A percentile compares a stretch with the other conserved stretches of the same genome.
These are phyloP conservation scores for Digitonthophagus gazella DNA, from an alignment of 2,888 invertebrate genomes.

Conservation along the genomic window DNA sequence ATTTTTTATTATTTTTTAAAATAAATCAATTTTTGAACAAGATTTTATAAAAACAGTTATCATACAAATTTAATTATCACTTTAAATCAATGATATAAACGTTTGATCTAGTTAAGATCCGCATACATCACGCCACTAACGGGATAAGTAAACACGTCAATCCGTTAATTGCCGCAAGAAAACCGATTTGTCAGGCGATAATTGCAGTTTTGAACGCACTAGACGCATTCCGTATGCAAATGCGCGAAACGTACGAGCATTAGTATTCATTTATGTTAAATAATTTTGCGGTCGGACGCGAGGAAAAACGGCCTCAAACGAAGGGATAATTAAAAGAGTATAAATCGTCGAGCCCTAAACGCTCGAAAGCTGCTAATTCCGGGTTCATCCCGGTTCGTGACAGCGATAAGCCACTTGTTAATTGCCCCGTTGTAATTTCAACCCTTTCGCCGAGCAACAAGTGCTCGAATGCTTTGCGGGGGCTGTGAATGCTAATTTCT, in stretches of 20 bases:
- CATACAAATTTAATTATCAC: no score
- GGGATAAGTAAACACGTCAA: neutral
- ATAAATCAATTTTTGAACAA: no score
- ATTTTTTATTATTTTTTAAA: no score
- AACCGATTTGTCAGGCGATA: constrained; percentile 12
- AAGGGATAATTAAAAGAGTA: neutral
- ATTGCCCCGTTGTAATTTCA: constrained; percentile 10
- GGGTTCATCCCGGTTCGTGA: constrained; percentile 1
- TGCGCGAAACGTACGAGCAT: constrained; percentile 4
- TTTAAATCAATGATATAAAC: neutral
- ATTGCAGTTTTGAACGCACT: constrained; percentile 1
- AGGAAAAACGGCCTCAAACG: neutral
- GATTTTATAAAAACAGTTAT: no score
- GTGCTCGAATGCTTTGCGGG: constrained; percentile 32
- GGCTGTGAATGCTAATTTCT: constrained; percentile 43
- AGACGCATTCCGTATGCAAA: neutral
- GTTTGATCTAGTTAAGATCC: neutral
- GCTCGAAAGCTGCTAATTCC: neutral
- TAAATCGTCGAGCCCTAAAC: neutral
- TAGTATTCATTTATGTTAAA: constrained; percentile 10
- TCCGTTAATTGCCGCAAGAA: constrained; percentile 10
- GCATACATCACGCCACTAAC: no score
- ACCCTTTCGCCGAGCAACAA: constrained; percentile 17
- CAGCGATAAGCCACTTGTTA: constrained; percentile 16
- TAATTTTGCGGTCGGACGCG: neutral